phyloP scores from a whole-genome alignment of 2,113 vertebrate genomes.

The Neopipo cinnamomea region DNA sequence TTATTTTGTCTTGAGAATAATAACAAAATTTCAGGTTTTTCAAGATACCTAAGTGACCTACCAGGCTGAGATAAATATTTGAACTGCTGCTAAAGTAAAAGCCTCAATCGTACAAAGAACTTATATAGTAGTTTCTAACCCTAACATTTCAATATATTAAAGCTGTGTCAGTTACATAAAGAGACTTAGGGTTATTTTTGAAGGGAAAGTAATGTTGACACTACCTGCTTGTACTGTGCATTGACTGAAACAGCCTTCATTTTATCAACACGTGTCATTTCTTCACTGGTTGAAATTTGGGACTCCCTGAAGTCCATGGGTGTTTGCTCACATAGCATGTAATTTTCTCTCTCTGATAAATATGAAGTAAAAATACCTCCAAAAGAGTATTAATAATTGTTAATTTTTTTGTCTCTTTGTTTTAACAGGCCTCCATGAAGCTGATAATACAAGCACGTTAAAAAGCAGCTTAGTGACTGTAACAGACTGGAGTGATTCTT shows the following conservation, averaged over 20 bases:
- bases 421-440: slow-evolving; percentile 78
- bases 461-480: slow-evolving; percentile 86
- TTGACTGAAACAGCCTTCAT: background rate
- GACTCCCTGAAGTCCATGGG: background rate
- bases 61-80: background rate
- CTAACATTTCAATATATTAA: background rate
- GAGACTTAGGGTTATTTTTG: background rate
- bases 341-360: background rate
- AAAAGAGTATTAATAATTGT: background rate
- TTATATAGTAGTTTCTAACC: background rate
- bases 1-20: background rate
- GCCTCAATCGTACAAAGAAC: background rate
- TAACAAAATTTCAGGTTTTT: background rate
- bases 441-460: slow-evolving; percentile 80
- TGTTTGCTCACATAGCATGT: background rate
- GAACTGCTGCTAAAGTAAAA: background rate
- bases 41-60: background rate
- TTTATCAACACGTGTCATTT: background rate
- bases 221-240: background rate
- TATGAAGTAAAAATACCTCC: background rate
- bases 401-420: background rate
- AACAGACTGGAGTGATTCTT: slow-evolving; percentile 86
- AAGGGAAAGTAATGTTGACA: background rate
- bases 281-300: background rate
- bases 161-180: background rate